Evolutionary conservation across 2,888 invertebrate species (phyloP), one percentile per base, ranked within the genome.

Genomic region (Drosophila sordidapex): DNA sequence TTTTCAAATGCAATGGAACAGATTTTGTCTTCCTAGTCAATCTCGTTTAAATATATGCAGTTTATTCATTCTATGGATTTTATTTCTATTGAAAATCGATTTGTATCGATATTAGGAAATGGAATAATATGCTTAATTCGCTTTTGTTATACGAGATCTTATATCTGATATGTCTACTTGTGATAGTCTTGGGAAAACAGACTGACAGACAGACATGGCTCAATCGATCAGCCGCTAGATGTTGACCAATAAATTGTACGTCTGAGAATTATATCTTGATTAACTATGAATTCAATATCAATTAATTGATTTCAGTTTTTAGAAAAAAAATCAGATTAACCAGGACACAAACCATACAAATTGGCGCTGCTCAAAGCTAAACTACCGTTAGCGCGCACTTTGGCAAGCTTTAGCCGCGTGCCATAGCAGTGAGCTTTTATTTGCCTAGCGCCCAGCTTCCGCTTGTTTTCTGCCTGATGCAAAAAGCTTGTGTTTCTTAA

Each of bases 391-490:
- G 27, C 6, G 11, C 27, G 13, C 25, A 31, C 10, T 35, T 29
- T 4, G 2, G 31, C n/a, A 46, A 36, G 25, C 48, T 63, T 70
- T 6, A 35, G 8, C 7, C 1, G 10, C n/a, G 15, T 54, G 35
- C 1, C 25, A 59, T 60, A 82, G 65, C 82, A 63, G 1, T 10
- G 38, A 79, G 68, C 78, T 82, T 82, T 49, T 33, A 46, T 29
- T 8, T 33, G 59, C 2, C 25, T 25, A 4, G 13, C 38, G 13
- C 1, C 3, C 49, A 74, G 74, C 82, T 69, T 82, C 51, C 57
- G 36, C 36, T 59, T 63, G 48, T 15, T 2, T 6, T 36, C 11
- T 56, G 60, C 38, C 25, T 31, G 33, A 21, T 35, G n/a, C 31
- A 18, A 31, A 62, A 65, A 81, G 79, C 79, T 82, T 61, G 56